Base-by-base conservation (phyloP, 92 coral and sea anemone species). In the Epizoanthus scotinus region DNA sequence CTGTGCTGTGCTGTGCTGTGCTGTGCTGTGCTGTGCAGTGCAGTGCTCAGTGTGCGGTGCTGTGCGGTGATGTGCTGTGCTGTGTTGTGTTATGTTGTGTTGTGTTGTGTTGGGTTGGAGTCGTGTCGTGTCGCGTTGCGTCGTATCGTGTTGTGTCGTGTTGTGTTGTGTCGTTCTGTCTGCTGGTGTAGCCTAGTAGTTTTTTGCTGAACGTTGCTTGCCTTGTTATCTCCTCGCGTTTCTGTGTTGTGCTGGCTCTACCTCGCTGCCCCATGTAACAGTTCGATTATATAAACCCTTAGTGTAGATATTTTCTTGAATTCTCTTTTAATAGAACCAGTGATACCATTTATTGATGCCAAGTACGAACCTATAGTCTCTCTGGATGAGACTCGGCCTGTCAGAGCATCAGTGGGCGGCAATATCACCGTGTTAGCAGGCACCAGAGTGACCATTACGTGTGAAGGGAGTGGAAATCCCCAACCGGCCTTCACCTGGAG, bases 401-500 rank as follows among this genome's bases (percentile, higher is more conserved):
- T 75, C 81, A 60, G 68, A 55, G 68, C 81, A 34, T 75, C 68
- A 3, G 81, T 75, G 0, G 81, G 81, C 38, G 59, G 81, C 54
- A 75, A 21, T 4, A 75, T 75, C 12, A 75, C 81, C 18, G 68
- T 75, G 2, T 38, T 75, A 36, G 81, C 81, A 12, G 81, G 81
- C 67, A 59, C 82, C 31, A 86, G 81, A 21, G 70, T 86, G 36
- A 84, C 78, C 2, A 62, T 86, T 44, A 72, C 78, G 44, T 86
- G 89, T 70, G 70, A 67, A 64, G 83, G 78, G 40, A 81, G 67
- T 25, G 89, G 82, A 7, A 72, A 55, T 27, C 82, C 73, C 29
- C 44, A 80, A 56, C 81, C 78, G n/a, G 65, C 77, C 17, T 29
- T 86, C 26, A 80, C 82, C 5, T 86, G 89, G 89, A 80, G 84